Evolutionary conservation across 2,888 invertebrate species (phyloP).

Genomic region (Lasioglossum leucozonium): DNA sequence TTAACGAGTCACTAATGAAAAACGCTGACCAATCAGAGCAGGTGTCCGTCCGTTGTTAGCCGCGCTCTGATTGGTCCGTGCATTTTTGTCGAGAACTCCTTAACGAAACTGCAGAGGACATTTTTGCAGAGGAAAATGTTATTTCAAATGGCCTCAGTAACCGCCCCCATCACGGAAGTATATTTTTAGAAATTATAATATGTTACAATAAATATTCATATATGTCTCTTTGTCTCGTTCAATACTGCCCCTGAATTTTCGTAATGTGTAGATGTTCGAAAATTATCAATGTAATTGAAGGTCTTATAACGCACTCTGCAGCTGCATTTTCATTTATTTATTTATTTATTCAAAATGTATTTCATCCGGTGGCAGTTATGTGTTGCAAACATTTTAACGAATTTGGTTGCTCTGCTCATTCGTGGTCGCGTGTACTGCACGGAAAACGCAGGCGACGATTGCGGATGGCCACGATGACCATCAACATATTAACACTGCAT

Average conservation of each 20-base stretch:
- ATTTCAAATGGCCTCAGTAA: too few species aligned
- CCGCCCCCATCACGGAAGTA: too few species aligned
- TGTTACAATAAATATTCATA: not conserved
- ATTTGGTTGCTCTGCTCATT: not conserved
- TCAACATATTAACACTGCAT: not conserved
- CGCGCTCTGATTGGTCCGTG: too few species aligned
- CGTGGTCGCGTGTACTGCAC: not conserved
- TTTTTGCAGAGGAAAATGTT: too few species aligned
- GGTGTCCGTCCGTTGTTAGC: too few species aligned
- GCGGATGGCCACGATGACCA: not conserved
- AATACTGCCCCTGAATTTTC: not conserved
- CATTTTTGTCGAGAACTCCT: too few species aligned
- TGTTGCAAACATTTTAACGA: not conserved
- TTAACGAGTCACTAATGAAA: too few species aligned
- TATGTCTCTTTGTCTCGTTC: not conserved
- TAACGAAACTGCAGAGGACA: too few species aligned
- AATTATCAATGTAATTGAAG: not conserved
- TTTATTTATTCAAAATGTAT: not conserved
- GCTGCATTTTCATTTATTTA: not conserved
- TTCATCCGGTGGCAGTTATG: not conserved
- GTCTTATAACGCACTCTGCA: not conserved
- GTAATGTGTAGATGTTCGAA: not conserved
- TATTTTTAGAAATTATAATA: not conserved
- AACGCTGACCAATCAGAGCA: too few species aligned
- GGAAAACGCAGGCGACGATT: conserved; percentile 1